A percentile compares a stretch with the other conserved stretches of the same genome.
phyloP scores from a whole-genome alignment of 2,113 vertebrate genomes.

The Megaleporinus macrocephalus region DNA sequence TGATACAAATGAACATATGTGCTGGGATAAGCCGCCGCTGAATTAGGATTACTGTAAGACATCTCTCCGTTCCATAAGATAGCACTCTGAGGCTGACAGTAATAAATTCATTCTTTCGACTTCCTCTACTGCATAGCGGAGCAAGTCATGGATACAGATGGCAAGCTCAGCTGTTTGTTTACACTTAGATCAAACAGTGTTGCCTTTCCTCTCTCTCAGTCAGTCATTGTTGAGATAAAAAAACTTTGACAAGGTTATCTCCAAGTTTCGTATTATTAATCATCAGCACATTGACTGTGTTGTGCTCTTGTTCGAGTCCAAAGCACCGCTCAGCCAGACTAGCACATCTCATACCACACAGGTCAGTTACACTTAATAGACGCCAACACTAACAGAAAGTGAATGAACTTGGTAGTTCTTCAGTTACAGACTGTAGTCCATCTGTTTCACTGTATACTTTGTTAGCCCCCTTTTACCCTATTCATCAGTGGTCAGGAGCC shows the following conservation, averaged over 20 bases:
- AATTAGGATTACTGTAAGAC: background rate
- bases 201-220: constrained; percentile 25
- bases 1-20: background rate
- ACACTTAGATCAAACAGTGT: constrained; percentile 29
- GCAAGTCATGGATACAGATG: constrained; percentile 1
- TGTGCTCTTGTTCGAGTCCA: constrained; percentile 54
- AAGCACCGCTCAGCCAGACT: constrained; percentile 16
- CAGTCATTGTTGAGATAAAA: constrained; percentile 55
- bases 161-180: constrained; percentile 46
- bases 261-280: constrained; percentile 47
- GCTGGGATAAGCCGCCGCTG: background rate
- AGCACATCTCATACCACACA: constrained; percentile 23
- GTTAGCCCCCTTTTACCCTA: no score
- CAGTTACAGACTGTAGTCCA: no score
- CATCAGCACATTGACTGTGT: constrained; percentile 53
- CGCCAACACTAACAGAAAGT: no score
- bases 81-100: background rate
- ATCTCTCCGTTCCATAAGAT: background rate
- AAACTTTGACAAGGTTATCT: constrained; percentile 47
- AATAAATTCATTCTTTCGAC: constrained; percentile 42
- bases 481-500: no score
- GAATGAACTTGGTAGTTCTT: no score
- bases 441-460: no score
- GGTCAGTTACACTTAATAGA: no score
- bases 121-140: constrained; percentile 19